Conservation (phyloP, 2,113 vertebrate genomes). For the Oxyruncus cristatus region DNA sequence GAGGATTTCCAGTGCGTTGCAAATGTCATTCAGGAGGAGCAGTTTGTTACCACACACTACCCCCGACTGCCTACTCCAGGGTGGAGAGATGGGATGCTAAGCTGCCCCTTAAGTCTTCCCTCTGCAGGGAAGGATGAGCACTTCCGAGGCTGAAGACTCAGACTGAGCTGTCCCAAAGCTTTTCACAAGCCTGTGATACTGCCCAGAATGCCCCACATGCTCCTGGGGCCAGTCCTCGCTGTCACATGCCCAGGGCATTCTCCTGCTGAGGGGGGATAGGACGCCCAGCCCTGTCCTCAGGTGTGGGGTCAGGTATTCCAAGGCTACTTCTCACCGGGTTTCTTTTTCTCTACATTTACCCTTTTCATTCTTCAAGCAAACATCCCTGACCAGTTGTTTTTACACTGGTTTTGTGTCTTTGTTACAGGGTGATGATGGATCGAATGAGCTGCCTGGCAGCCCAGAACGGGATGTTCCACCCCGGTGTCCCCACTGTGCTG, state of each 20-base stretch:
- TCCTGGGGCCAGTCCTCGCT: accelerated
- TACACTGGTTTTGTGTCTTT: neutral
- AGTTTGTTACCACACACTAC: neutral
- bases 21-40: neutral
- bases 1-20: neutral
- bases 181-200: no score
- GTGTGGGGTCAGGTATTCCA: neutral
- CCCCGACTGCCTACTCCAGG: neutral
- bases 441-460: neutral
- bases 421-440: neutral
- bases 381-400: neutral
- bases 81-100: neutral
- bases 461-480: neutral
- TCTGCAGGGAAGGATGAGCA: neutral
- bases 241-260: neutral
- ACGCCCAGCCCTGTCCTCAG: neutral
- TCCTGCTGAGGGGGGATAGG: neutral
- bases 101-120: neutral
- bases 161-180: neutral
- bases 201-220: accelerated
- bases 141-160: neutral
- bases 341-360: neutral
- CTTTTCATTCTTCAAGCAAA: neutral
- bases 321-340: neutral
- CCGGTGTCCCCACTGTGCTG: neutral